Base-by-base conservation (phyloP, 2,797 vertebrate species). In the Choloepus didactylus region DNA sequence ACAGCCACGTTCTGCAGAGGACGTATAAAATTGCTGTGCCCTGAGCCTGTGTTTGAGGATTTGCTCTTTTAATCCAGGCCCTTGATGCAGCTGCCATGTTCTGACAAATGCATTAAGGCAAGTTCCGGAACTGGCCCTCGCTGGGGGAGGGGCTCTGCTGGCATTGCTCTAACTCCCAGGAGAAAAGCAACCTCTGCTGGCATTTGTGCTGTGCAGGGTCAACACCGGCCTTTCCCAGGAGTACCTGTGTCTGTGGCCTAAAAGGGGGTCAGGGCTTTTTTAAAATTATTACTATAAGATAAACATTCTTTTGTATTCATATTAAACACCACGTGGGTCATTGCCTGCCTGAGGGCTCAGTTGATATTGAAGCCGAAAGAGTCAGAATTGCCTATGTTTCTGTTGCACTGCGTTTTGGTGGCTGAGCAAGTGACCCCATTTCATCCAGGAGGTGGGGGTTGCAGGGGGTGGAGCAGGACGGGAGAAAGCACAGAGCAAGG, bases 291-390 rank as follows among this genome's bases (percentile, higher is more conserved):
- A 8, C 38, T 92, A 67, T 67, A 94, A 94, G 83, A 94, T 94
- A 96, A 98, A 96, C 73, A 97, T 38, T 73, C 60, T 89, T 1
- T 0, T 64, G 96, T 97, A 95, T 97, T 60, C 7, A 16, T 91
- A 95, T 80, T 89, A 96, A 97, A 90, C 83, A 89, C 73, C 89
- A 96, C 97, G 87, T 95, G 96, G 97, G 96, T 96, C 96, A 95
- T 73, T 46, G 67, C 84, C 96, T 97, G 77, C 92, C 93, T 95
- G 75, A 96, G 92, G 82, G 94, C 89, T 97, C 7, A 0, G 91
- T n/a, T 31, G 86, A 62, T 89, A 66, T 19, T 77, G 54, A 46
- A 90, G 77, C 70, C 87, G 69, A 87, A 95, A 83, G 79, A 93
- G 84, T 59, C 84, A 60, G 94, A 70, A 64, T 14, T 49, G 69